These are phyloP conservation scores for Hormaphis cornu DNA, from an alignment of 1,140 invertebrate genomes.

Conservation along the genomic window DNA sequence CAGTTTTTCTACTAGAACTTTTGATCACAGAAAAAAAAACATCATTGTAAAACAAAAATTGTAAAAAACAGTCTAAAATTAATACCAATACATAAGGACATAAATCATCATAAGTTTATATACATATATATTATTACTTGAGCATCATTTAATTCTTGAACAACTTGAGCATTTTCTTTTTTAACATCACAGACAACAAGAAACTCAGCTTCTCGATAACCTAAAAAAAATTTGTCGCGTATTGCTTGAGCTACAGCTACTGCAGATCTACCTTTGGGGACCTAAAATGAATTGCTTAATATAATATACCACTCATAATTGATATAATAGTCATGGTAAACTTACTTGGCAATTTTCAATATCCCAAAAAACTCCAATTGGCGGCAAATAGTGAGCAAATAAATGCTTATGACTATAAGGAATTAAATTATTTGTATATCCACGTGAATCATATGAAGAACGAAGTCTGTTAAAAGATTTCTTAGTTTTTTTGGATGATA, in stretches of 20 bases:
- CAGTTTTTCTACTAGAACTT: not conserved
- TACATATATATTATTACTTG: slow-evolving; percentile 55
- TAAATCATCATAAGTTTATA: not conserved
- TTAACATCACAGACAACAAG: slow-evolving; percentile 58
- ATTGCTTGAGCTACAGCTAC: slow-evolving; percentile 67
- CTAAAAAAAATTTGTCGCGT: slow-evolving; percentile 63
- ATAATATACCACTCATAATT: not conserved
- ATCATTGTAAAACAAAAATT: too few relatives aligned
- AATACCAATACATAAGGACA: not conserved
- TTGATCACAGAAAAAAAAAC: too few relatives aligned
- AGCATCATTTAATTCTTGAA: slow-evolving; percentile 78
- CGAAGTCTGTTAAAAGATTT: slow-evolving; percentile 11
- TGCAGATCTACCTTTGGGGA: slow-evolving; percentile 71
- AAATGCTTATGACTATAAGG: slow-evolving; percentile 22
- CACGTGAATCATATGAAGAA: slow-evolving; percentile 11
- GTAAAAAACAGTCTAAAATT: not conserved
- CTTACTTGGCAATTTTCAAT: slow-evolving; percentile 69
- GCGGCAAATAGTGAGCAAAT: slow-evolving; percentile 44
- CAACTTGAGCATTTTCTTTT: slow-evolving; percentile 64
- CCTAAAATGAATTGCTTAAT: slow-evolving; percentile 44
- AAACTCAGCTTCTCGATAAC: slow-evolving; percentile 77
- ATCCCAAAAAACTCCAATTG: slow-evolving; percentile 87
- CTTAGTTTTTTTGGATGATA: slow-evolving; percentile 16
- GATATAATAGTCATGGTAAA: slow-evolving; percentile 37
- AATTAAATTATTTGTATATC: slow-evolving; percentile 23